phyloP scores from a whole-genome alignment of 2,113 vertebrate genomes.

The Mastomys coucha region DNA sequence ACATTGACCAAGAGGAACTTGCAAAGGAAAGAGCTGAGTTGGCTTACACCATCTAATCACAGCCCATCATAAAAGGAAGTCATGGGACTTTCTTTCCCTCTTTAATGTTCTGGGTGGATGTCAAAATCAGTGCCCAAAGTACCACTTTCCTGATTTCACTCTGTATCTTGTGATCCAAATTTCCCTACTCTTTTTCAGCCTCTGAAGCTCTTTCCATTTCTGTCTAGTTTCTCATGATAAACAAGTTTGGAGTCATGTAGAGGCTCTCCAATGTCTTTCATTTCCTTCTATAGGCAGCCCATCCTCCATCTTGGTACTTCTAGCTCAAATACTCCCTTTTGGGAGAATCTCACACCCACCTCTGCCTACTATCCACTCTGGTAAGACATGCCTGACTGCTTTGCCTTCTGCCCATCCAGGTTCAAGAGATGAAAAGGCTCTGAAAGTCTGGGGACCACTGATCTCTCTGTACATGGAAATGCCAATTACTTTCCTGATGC shows the following conservation, averaged over 20 bases:
- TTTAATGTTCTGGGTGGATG: neutral
- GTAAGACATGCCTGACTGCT: neutral
- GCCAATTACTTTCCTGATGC: conserved; percentile 75
- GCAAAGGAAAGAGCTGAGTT: neutral
- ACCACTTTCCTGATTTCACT: neutral
- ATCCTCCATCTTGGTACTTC: too few species aligned
- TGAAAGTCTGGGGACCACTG: neutral
- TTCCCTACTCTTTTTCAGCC: too few species aligned
- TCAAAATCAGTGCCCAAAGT: neutral
- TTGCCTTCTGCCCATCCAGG: conserved; percentile 3
- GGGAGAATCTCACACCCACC: neutral
- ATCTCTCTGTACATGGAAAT: conserved; percentile 47
- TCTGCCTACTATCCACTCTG: neutral
- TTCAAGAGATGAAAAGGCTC: conserved; percentile 35
- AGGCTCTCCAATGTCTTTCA: neutral
- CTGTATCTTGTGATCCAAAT: neutral
- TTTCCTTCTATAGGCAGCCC: neutral
- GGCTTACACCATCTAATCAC: neutral
- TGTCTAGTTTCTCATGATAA: neutral
- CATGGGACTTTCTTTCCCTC: too few species aligned
- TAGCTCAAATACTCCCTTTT: neutral
- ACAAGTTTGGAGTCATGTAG: neutral
- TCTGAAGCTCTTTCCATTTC: neutral
- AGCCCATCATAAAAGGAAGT: neutral
- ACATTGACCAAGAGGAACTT: neutral